Percentiles rank a stretch among this genome's conserved stretches.
Conservation (phyloP, 2,888 invertebrate species). For the Mimumesa dahlbomi region DNA sequence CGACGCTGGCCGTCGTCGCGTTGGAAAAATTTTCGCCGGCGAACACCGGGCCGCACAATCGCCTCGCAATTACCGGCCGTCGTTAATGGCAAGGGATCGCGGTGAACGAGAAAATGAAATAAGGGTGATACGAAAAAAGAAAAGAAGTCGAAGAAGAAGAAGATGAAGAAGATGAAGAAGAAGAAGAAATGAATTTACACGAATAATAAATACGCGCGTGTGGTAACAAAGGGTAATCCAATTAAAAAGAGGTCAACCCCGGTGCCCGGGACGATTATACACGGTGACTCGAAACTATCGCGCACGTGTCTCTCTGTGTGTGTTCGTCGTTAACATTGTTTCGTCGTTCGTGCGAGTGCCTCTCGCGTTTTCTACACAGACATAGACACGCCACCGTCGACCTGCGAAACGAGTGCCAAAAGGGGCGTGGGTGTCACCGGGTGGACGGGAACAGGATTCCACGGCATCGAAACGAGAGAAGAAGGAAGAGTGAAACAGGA, state of each 20-base stretch:
- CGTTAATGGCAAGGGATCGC: not conserved
- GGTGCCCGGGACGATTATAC: conserved; percentile 9
- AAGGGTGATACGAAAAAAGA: conserved; percentile 5
- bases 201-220: conserved; percentile 14
- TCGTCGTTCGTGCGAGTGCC: not conserved
- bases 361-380: not conserved
- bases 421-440: not conserved
- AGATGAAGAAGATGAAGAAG: not conserved
- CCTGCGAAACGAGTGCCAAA: conserved; percentile 18
- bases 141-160: conserved; percentile 20
- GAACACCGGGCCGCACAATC: no score
- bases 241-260: conserved; percentile 45
- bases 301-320: not conserved
- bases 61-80: conserved; percentile 29
- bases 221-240: conserved; percentile 38
- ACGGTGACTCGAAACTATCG: not conserved
- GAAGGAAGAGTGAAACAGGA: not conserved
- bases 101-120: not conserved
- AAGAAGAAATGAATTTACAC: not conserved
- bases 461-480: not conserved
- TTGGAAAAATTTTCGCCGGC: no score
- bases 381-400: no score
- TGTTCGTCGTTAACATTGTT: conserved; percentile 3
- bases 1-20: no score
- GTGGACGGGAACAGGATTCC: not conserved